Percentiles rank a stretch among this genome's conserved stretches.
phyloP scores from a whole-genome alignment of 2,113 vertebrate genomes.

The Acanthisitta chloris region DNA sequence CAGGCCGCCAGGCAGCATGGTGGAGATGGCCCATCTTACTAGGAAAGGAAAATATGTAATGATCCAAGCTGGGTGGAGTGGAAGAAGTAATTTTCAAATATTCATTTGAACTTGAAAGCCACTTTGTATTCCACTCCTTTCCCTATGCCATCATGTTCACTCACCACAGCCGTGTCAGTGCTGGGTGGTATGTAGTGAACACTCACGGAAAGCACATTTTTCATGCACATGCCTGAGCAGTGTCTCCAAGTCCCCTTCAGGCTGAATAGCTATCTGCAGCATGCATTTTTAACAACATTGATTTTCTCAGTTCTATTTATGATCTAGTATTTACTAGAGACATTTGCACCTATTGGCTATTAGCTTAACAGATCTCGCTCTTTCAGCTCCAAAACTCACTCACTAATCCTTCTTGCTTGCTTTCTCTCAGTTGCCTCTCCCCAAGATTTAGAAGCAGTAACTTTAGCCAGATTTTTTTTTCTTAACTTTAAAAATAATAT shows the following conservation, averaged over 20 bases:
- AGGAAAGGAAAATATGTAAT: neutral
- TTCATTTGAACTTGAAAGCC: neutral
- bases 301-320: slow-evolving; percentile 9
- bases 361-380: slow-evolving; percentile 24
- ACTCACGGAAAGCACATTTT: accelerated
- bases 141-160: neutral
- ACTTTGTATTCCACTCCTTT: neutral
- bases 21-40: neutral
- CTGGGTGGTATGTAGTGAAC: neutral
- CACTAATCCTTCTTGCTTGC: neutral
- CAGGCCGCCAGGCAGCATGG: neutral
- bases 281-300: neutral
- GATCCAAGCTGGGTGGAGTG: neutral
- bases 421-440: neutral
- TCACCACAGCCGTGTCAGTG: accelerated
- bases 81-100: neutral
- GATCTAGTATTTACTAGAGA: slow-evolving; percentile 42
- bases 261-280: neutral
- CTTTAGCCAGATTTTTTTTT: neutral
- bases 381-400: slow-evolving; percentile 27
- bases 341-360: neutral
- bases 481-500: slow-evolving; percentile 67
- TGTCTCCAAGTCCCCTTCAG: neutral
- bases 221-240: neutral
- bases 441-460: neutral